Evolutionary conservation across 2,797 vertebrate genomes (phyloP).

Genomic region (Phoeniculus purpureus): DNA sequence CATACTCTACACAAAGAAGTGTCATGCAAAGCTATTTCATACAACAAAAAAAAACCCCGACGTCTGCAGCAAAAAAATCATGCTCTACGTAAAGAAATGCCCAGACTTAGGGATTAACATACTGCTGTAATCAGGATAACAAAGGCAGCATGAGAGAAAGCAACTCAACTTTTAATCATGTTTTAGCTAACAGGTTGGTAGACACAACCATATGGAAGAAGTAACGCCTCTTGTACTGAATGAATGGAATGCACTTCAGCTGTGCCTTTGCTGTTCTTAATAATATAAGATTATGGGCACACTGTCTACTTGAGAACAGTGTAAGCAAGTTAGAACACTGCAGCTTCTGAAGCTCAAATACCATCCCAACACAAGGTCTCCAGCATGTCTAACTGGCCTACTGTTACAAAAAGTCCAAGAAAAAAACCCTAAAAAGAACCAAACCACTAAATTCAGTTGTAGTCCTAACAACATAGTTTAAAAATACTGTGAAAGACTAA

Average conservation of each 20-base stretch:
- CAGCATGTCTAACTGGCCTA: background rate
- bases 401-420: background rate
- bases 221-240: constrained; percentile 10
- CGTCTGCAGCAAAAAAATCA: background rate
- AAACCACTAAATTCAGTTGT: background rate
- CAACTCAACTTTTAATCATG: constrained; percentile 22
- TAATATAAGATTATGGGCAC: background rate
- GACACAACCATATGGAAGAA: constrained; percentile 45
- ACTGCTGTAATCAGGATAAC: constrained; percentile 35
- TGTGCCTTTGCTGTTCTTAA: background rate
- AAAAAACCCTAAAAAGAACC: background rate
- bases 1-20: background rate
- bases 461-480: background rate
- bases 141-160: constrained; percentile 8
- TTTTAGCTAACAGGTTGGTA: constrained; percentile 54
- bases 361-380: background rate
- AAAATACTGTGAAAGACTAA: background rate
- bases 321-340: background rate
- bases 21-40: background rate
- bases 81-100: background rate
- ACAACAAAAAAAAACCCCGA: background rate
- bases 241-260: constrained; percentile 15
- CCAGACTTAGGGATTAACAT: background rate
- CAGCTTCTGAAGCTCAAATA: background rate
- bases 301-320: background rate